Evolutionary conservation across 2,888 invertebrate species (phyloP).

Genomic region (Drosophila pegasa): DNA sequence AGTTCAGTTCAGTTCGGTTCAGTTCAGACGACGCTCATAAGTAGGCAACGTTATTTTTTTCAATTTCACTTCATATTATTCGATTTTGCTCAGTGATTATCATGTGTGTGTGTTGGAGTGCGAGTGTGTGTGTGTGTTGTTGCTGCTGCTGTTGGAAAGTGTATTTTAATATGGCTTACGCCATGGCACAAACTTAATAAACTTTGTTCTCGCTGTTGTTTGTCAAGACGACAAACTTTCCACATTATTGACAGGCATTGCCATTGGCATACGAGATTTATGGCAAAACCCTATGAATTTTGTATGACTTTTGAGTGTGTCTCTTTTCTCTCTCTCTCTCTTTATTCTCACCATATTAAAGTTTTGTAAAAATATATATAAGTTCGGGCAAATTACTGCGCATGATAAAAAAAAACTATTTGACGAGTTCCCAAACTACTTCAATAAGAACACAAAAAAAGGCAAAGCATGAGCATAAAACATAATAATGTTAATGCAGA

Average conservation of each 20-base stretch:
- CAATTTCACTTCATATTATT: constrained; percentile 43
- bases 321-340: too few species aligned
- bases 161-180: constrained; percentile 64
- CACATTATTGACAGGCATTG: constrained; percentile 61
- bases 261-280: constrained; percentile 64
- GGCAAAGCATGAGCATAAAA: background rate
- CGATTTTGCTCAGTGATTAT: constrained; percentile 37
- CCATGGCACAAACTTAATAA: constrained; percentile 70
- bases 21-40: constrained; percentile 59
- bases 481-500: background rate
- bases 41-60: constrained; percentile 66
- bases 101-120: constrained; percentile 10
- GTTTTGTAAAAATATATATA: background rate
- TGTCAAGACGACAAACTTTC: constrained; percentile 42
- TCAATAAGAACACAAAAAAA: background rate
- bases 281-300: constrained; percentile 58
- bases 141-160: constrained; percentile 45
- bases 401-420: constrained; percentile 8
- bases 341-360: constrained; percentile 25
- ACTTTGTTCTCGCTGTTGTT: constrained; percentile 45
- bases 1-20: constrained; percentile 68
- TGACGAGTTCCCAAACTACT: constrained; percentile 1
- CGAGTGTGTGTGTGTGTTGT: constrained; percentile 27
- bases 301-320: constrained; percentile 58
- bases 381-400: constrained; percentile 20